phyloP scores from a whole-genome alignment of 2,888 invertebrate species.

The Lagria hirta region DNA sequence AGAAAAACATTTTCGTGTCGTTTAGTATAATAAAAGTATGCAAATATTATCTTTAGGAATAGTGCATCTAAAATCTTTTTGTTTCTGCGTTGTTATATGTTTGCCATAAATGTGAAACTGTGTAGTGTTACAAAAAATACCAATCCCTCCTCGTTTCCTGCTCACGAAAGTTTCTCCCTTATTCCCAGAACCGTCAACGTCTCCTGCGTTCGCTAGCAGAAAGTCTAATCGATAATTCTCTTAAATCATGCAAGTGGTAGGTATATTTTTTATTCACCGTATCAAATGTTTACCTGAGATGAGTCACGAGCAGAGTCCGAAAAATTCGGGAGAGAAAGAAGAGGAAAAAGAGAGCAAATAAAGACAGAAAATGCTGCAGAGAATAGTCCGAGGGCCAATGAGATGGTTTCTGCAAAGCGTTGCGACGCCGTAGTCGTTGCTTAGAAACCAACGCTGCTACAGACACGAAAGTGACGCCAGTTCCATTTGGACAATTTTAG shows the following conservation, averaged over 20 bases:
- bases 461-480: slow-evolving; percentile 41
- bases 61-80: too few species aligned
- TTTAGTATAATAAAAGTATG: too few species aligned
- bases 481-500: slow-evolving; percentile 8
- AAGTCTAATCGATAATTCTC: slow-evolving; percentile 43
- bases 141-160: slow-evolving; percentile 32
- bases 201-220: slow-evolving; percentile 2
- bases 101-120: too few species aligned
- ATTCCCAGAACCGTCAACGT: slow-evolving; percentile 34
- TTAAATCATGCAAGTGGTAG: slow-evolving; percentile 56
- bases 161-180: slow-evolving; percentile 37
- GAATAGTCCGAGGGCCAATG: slow-evolving; percentile 43
- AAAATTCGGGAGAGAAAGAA: slow-evolving; percentile 50
- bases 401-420: slow-evolving; percentile 44
- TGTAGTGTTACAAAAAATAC: too few species aligned
- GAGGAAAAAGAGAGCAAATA: slow-evolving; percentile 43
- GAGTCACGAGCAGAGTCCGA: slow-evolving; percentile 44
- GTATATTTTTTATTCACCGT: slow-evolving; percentile 60
- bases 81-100: too few species aligned
- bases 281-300: slow-evolving; percentile 53
- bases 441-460: slow-evolving; percentile 42
- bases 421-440: slow-evolving; percentile 43
- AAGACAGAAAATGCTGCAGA: slow-evolving; percentile 41
- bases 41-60: too few species aligned
- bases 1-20: too few species aligned